Evolutionary conservation across 2,113 vertebrate genomes (phyloP), one percentile per base, ranked within the genome.

Genomic region (Laticauda colubrina): DNA sequence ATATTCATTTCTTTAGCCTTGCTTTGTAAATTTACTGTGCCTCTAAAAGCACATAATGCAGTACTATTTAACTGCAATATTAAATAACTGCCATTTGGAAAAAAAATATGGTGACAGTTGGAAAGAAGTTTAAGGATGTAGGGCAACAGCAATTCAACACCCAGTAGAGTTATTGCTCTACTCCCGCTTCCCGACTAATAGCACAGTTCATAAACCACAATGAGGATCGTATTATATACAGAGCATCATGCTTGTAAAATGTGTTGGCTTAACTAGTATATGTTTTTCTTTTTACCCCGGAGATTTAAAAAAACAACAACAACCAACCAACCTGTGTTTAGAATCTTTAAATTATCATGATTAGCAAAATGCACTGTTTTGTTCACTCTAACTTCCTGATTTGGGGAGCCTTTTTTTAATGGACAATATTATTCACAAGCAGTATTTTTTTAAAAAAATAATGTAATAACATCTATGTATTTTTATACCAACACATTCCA

Each of bases 51-150:
- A 85, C 1, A 53, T 93, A 59, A 89, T 85, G 55, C 69, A 18
- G 24, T n/a, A 14, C 53, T 48, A 21, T 92, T 85, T 85, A 93
- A 90, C 88, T 89, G 88, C 89, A 86, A 93, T 89, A 93, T 89
- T 89, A 75, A 43, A 61, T 61, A 56, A 39, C 54, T 93, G 88
- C 92, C 55, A 90, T 85, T 89, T 90, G 59, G 23, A 57, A 90
- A 56, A 56, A 92, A 92, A 85, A 39, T 51, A 85, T 61, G 69
- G 29, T 86, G 92, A 89, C 59, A 45, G 88, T 53, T 61, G 69
- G 34, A 45, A 86, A 90, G 88, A 93, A 61, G 55, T 81, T 61
- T 51, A 53, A n/a, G 69, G 92, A 57, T 89, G 29, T 55, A 34
- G 69, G 43, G 34, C 7, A 81, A 43, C 75, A 21, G 92, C 54